A percentile compares a stretch with the other conserved stretches of the same genome.
Evolutionary conservation across 2,888 invertebrate genomes (phyloP).

Genomic region (Napeogenes sylphis): DNA sequence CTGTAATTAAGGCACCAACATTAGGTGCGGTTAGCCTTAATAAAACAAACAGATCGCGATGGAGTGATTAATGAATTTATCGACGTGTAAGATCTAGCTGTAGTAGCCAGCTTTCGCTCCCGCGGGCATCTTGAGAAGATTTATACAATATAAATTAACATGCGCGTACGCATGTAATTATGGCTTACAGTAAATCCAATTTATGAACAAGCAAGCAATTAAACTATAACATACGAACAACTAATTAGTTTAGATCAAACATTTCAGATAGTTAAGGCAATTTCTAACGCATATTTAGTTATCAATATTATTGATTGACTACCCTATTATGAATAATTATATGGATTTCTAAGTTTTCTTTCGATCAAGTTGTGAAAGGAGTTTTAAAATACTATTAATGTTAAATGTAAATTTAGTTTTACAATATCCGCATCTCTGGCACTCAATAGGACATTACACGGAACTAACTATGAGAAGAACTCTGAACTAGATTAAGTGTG

Average conservation of each 20-base stretch:
- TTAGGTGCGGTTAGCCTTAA: slow-evolving; percentile 32
- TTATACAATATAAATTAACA: slow-evolving; percentile 36
- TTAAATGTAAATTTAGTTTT: no score
- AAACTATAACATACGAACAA: slow-evolving; percentile 6
- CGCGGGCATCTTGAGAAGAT: slow-evolving; percentile 43
- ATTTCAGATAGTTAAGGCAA: neutral
- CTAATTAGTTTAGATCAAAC: slow-evolving; percentile 4
- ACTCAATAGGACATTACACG: no score
- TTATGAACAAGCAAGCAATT: slow-evolving; percentile 17
- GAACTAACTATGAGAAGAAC: no score
- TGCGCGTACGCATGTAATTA: slow-evolving; percentile 28
- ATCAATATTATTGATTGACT: slow-evolving; percentile 1
- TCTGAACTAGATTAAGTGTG: no score
- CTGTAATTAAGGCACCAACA: slow-evolving; percentile 37
- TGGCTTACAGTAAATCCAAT: slow-evolving; percentile 20
- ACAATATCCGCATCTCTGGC: no score
- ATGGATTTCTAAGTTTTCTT: neutral
- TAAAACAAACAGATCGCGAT: slow-evolving; percentile 35
- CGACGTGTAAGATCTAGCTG: slow-evolving; percentile 45
- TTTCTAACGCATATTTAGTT: neutral
- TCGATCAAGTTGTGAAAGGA: no score
- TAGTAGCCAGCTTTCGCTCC: slow-evolving; percentile 59
- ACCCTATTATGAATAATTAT: neutral
- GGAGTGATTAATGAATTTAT: slow-evolving; percentile 61
- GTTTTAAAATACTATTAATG: no score